Evolutionary conservation across 2,113 vertebrate species (phyloP), one percentile per base, ranked within the genome.

Genomic region (Sturnus vulgaris): DNA sequence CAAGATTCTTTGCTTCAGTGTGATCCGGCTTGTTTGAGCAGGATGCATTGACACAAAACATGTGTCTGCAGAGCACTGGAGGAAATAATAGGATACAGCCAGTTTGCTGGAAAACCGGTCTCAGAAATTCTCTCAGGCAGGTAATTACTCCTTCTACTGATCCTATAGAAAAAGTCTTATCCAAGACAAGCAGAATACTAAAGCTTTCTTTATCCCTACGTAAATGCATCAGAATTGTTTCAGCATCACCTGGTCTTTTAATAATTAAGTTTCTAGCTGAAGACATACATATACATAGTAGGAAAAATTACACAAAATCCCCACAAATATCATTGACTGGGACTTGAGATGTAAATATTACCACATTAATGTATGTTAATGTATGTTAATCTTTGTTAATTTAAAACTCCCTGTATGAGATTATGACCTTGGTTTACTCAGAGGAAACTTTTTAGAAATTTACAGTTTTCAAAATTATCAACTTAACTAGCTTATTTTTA

Each of bases 41-140:
- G 63, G 30, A 60, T 1, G 1, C 46, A 24, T 37, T 61, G 90
- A 81, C 79, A 86, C 55, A 90, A 70, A 92, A 90, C 63, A 40
- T 23, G 44, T 82, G 79, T 86, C 82, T 44, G 19, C 60, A 66
- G 52, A 42, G 60, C 0, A 0, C 76, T 90, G 55, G n/a, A 90
- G 66, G 82, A 94, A 90, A 80, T 92, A 93, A 92, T 56, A 68
- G 39, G 73, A 75, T 69, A 78, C 53, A 78, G 60, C 17, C 61
- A 44, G 53, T 90, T 93, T 92, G 56, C 77, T 94, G 84, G 80
- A 84, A 96, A 91, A 64, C 30, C 0, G 8, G 59, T 70, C 80
- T 90, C 75, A 94, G 71, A 88, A 86, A 83, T 92, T 80, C 71
- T 93, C 86, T 92, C 90, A 92, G 64, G 88, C 40, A 2, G 57